Base-by-base conservation (phyloP, 2,888 invertebrate genomes). In the Ypsolopha scabrella region DNA sequence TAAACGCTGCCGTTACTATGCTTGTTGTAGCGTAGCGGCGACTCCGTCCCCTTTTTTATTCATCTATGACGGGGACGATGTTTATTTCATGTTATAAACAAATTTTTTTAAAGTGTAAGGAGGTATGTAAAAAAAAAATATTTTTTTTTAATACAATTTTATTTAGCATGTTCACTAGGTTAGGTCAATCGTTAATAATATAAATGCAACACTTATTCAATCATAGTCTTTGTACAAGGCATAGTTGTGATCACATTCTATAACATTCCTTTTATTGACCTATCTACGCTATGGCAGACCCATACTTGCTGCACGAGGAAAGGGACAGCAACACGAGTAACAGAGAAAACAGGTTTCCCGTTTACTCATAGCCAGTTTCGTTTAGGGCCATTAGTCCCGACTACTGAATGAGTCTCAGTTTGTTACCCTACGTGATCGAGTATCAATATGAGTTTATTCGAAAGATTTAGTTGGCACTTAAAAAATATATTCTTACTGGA, bases 171-270 rank as follows among this genome's bases (percentile, higher is more conserved):
- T 70, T 46, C n/a, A 35, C 24, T 34, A 33, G 11, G 34, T 34
- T 72, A 75, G 54, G 64, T 71, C 69, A 70, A 68, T 72, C 70
- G 65, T 72, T 71, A 70, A 70, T 70, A 70, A 70, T 69, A 69
- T 61, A 70, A 75, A 76, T 70, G 75, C 74, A 76, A 77, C 75
- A 71, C 71, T 75, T 75, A 71, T 71, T 68, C 69, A 71, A 72
- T 68, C 63, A 57, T 62, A 80, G 75, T 81, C 79, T 80, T 79
- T 79, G 72, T 78, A 81, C 77, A 80, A 80, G 77, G 80, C 80
- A 77, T 75, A 72, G 72, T 62, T 62, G 68, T 41, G 52, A 43
- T 49, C 45, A 43, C 14, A 8, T 38, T 48, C 37, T 2, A 24
- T 24, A 24, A 11, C 13, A 43, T 11, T 14, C 11, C 11, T 43